Evolutionary conservation across 2,113 vertebrate genomes (phyloP).

Genomic region (Erythrocercus mccallii): DNA sequence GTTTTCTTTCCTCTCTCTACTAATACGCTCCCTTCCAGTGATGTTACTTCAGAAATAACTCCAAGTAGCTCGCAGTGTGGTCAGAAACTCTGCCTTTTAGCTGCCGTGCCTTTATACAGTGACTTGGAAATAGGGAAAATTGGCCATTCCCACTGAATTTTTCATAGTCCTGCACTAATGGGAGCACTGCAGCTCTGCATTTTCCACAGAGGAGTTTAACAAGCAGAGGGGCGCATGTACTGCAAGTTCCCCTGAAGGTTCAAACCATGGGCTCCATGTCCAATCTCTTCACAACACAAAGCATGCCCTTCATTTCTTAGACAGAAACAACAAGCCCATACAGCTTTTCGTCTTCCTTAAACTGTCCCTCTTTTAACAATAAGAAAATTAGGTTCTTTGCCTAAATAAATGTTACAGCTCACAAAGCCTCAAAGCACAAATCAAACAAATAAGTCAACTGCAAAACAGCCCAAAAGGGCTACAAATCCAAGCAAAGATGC

Average conservation of each 20-base stretch:
- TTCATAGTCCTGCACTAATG: background rate
- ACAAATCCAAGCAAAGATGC: background rate
- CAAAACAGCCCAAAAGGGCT: background rate
- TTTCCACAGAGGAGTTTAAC: background rate
- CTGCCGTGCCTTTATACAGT: background rate
- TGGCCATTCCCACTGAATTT: background rate
- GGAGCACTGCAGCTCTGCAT: background rate
- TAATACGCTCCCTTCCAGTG: background rate
- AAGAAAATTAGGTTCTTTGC: conserved; percentile 1
- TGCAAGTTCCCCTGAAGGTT: background rate
- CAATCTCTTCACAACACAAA: background rate
- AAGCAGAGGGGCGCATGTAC: background rate
- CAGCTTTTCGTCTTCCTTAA: background rate
- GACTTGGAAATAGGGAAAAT: background rate
- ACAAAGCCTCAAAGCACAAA: background rate
- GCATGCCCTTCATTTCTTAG: background rate
- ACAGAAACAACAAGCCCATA: background rate
- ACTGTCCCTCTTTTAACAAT: background rate
- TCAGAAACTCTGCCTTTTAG: background rate
- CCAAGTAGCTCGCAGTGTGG: background rate
- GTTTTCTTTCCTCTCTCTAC: background rate
- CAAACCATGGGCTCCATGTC: rapidly evolving
- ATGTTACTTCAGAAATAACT: background rate
- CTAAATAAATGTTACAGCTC: conserved; percentile 20
- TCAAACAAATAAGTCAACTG: background rate